phyloP scores from a whole-genome alignment of 2,113 vertebrate genomes.

The Willisornis vidua region DNA sequence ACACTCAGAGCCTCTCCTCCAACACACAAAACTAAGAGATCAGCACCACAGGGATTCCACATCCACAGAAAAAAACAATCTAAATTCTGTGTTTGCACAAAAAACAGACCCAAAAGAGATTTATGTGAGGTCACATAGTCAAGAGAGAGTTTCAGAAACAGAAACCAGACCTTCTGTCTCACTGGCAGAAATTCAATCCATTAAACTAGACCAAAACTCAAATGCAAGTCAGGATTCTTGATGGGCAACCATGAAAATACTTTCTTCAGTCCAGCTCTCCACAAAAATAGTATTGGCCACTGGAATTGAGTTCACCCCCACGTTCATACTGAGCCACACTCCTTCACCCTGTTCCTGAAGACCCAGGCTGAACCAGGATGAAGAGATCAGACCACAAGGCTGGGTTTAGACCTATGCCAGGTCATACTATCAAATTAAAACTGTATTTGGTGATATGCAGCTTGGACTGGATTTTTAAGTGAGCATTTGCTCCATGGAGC shows the following conservation, averaged over 20 bases:
- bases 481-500: neutral
- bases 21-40: neutral
- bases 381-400: neutral
- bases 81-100: neutral
- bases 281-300: neutral
- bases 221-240: neutral
- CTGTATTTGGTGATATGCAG: neutral
- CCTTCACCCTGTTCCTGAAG: neutral
- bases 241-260: neutral
- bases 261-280: neutral
- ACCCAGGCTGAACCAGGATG: neutral
- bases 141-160: neutral
- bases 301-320: neutral
- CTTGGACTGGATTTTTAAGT: neutral
- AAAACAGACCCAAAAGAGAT: neutral
- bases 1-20: neutral
- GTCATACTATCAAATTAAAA: neutral
- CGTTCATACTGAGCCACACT: neutral
- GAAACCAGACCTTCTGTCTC: neutral
- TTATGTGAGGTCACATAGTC: neutral
- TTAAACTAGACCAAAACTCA: neutral
- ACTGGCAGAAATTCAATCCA: neutral
- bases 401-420: neutral
- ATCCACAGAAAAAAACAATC: neutral
- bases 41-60: neutral